Conservation (phyloP, 2,113 vertebrate genomes). For the Pica pica region DNA sequence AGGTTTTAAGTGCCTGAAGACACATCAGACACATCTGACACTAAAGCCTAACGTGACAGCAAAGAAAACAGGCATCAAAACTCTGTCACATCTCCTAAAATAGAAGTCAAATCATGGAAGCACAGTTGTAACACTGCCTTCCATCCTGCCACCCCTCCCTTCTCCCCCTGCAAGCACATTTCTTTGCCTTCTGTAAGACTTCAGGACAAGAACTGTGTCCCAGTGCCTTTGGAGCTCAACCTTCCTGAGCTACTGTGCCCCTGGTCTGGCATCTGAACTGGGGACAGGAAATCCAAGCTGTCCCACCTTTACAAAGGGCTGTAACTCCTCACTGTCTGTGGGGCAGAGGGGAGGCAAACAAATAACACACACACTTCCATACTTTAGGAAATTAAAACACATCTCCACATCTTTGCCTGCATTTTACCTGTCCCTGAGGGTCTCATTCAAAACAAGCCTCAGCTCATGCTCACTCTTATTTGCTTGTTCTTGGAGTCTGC, state of each 20-base stretch:
- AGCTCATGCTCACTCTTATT: neutral
- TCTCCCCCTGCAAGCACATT: neutral
- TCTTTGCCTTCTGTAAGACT: neutral
- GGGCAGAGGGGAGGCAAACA: neutral
- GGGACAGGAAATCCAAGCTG: neutral
- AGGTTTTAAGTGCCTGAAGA: neutral
- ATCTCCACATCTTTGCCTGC: neutral
- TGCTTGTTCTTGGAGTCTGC: neutral
- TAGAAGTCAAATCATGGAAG: neutral
- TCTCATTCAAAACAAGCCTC: neutral
- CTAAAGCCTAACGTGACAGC: neutral
- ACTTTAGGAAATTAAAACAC: neutral
- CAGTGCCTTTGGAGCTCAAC: neutral
- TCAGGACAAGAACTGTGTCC: neutral
- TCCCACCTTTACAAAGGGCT: neutral
- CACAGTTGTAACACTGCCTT: neutral
- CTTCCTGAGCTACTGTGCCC: neutral
- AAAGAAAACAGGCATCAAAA: neutral
- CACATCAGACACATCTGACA: neutral
- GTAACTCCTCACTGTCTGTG: accelerated
- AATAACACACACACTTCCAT: neutral
- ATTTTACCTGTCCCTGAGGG: neutral
- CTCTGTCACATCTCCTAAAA: neutral
- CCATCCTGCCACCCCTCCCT: neutral
- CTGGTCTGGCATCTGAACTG: neutral